phyloP scores from a whole-genome alignment of 2,113 vertebrate species.

The Cyanistes caeruleus region DNA sequence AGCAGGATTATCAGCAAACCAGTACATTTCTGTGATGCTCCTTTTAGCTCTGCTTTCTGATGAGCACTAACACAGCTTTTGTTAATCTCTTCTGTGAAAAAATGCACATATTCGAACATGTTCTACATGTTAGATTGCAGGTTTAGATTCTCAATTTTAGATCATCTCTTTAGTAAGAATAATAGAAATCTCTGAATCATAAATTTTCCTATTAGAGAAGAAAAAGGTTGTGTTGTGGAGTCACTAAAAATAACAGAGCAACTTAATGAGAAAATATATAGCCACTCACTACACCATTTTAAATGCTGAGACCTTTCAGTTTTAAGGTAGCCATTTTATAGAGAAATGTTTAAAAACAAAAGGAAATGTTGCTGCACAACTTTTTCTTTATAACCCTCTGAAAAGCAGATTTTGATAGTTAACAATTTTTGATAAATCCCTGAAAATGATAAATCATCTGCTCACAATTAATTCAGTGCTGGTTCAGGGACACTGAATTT shows the following conservation, averaged over 20 bases:
- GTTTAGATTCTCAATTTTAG: background rate
- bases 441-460: background rate
- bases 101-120: background rate
- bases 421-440: background rate
- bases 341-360: background rate
- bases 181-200: background rate
- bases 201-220: background rate
- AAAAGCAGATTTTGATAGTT: background rate
- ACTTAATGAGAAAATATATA: conserved; percentile 13
- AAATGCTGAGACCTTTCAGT: background rate
- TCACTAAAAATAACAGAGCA: background rate
- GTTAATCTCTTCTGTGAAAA: background rate
- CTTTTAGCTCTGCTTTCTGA: background rate
- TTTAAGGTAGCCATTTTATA: background rate
- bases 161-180: background rate
- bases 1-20: conserved; percentile 28
- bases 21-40: background rate
- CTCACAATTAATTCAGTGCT: background rate
- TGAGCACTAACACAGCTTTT: background rate
- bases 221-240: background rate
- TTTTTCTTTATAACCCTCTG: background rate
- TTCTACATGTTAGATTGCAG: background rate
- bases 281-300: background rate
- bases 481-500: background rate
- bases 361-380: background rate